Conservation (phyloP, 1,140 invertebrate genomes). For the Calliopsis andreniformis region DNA sequence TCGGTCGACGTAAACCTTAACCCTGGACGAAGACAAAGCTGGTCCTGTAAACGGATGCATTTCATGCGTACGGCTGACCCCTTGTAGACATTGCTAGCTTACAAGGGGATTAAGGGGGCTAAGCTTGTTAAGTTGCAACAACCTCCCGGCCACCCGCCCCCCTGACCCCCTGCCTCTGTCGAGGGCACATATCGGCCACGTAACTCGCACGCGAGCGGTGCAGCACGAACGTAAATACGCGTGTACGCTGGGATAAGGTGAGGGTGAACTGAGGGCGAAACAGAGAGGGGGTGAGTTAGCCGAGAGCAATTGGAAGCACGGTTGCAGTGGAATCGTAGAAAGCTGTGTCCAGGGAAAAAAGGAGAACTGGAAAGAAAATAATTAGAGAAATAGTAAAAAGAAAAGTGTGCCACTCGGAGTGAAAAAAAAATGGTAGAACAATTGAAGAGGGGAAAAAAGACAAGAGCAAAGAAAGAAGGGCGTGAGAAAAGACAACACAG, state of each 20-base stretch:
- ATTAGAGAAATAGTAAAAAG: no score
- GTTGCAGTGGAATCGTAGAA: background rate
- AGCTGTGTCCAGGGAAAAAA: background rate
- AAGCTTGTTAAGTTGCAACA: conserved; percentile 82
- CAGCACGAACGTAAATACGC: conserved; percentile 37
- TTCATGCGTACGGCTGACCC: conserved; percentile 81
- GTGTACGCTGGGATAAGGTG: background rate
- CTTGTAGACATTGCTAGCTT: conserved; percentile 82
- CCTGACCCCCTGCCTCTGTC: conserved; percentile 11
- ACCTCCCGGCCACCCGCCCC: conserved; percentile 60
- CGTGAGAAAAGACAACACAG: conserved; percentile 48
- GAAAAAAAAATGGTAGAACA: no score
- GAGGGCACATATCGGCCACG: conserved; percentile 45
- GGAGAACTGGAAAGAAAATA: background rate
- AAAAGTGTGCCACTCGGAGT: no score
- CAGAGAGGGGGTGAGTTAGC: background rate
- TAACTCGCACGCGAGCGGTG: conserved; percentile 49
- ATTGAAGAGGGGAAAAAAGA: background rate
- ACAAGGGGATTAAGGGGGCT: conserved; percentile 81
- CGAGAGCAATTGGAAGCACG: background rate
- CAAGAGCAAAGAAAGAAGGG: background rate
- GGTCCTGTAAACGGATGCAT: conserved; percentile 78
- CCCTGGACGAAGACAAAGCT: conserved; percentile 65
- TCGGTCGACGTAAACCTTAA: conserved; percentile 61
- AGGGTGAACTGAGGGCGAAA: background rate